Evolutionary conservation across 2,797 vertebrate genomes (phyloP).

Genomic region (Martes flavigula): DNA sequence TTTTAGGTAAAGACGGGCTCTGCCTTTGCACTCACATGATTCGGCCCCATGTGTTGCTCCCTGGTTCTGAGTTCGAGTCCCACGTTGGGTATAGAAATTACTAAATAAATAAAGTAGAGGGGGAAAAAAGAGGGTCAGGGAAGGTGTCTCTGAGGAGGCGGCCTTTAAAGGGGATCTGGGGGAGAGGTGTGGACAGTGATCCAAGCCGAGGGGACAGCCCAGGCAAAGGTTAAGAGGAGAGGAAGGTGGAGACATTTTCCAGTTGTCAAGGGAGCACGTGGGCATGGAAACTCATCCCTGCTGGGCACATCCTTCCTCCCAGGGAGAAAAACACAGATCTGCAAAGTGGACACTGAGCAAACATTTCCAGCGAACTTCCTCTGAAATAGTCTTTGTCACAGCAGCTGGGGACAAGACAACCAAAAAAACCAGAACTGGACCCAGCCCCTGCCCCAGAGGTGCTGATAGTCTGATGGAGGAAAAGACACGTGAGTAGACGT

Average conservation of each 20-base stretch:
- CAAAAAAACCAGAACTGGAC: background rate
- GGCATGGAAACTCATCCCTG: background rate
- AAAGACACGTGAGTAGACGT: background rate
- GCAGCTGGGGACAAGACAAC: background rate
- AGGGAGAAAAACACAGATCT: background rate
- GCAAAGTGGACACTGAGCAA: background rate
- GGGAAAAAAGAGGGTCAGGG: background rate
- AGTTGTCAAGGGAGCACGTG: background rate
- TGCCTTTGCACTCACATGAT: rapidly evolving
- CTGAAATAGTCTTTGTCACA: background rate
- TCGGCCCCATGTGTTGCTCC: too few species aligned
- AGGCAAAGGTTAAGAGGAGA: background rate
- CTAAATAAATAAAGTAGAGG: background rate
- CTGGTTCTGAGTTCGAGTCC: background rate
- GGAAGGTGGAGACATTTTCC: background rate
- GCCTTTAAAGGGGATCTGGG: background rate
- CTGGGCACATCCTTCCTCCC: background rate
- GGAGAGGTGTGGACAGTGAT: too few species aligned
- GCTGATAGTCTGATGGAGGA: background rate
- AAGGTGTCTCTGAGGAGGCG: background rate
- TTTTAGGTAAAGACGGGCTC: background rate
- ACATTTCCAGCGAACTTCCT: background rate
- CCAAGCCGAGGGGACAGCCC: background rate
- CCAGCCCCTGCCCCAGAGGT: background rate
- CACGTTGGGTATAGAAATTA: background rate